A percentile compares a stretch with the other conserved stretches of the same genome.
Conservation (phyloP, 2,888 invertebrate genomes). For the Ecdyonurus torrentis region DNA sequence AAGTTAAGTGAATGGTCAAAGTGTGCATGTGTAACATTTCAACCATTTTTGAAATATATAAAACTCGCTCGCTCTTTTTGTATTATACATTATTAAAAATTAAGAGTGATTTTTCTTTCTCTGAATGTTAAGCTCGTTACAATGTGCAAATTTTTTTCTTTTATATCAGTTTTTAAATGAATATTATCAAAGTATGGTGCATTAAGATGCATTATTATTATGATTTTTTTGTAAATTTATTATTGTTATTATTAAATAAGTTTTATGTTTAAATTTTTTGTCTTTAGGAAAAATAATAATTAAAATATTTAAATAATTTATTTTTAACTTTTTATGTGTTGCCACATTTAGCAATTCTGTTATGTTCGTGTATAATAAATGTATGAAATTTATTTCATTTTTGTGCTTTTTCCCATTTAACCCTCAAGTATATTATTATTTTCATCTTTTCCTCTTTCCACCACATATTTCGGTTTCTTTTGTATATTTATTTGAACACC, state of each 20-base stretch:
- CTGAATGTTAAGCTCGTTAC: too few relatives aligned
- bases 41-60: too few relatives aligned
- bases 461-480: too few relatives aligned
- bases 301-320: background rate
- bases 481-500: too few relatives aligned
- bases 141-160: too few relatives aligned
- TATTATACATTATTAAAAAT: too few relatives aligned
- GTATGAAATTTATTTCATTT: background rate
- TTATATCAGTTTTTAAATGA: background rate
- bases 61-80: too few relatives aligned
- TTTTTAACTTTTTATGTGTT: background rate
- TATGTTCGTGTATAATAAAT: background rate
- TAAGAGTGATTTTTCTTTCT: background rate
- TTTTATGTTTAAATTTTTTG: background rate
- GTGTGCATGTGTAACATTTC: constrained; percentile 10
- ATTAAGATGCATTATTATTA: background rate
- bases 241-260: background rate
- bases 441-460: too few relatives aligned
- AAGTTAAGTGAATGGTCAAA: background rate
- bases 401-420: background rate
- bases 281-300: too few relatives aligned
- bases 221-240: background rate
- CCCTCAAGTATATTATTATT: too few relatives aligned
- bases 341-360: background rate
- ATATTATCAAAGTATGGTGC: background rate